Evolutionary conservation across 2,797 vertebrate species (phyloP), one percentile per base, ranked within the genome.

Genomic region (Silurus lanzhouensis): DNA sequence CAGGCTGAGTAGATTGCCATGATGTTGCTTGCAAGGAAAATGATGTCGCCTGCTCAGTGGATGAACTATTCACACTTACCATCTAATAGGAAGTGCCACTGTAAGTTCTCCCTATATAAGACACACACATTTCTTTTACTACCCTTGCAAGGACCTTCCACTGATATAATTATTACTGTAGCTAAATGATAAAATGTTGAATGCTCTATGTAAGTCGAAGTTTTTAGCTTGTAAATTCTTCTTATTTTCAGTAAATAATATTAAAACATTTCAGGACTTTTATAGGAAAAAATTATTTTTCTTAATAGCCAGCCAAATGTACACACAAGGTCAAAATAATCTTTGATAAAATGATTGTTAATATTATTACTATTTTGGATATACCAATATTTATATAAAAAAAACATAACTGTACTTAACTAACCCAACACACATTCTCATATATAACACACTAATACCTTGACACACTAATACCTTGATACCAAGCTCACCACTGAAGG

Each of bases 11-110:
- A 87, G 90, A 90, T 83, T 86, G 76, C 83, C 88, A 83, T 84
- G 90, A 88, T 91, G 89, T 90, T 92, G 91, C 90, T 91, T 90
- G 88, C 88, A 87, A 91, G 87, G 91, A 91, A 92, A 93, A 93
- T 90, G 90, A 93, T 89, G 90, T 86, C 85, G 38, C 44, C 72
- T 74, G 80, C 81, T 84, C 88, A 84, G 77, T 88, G 67, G 84
- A 81, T 81, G 84, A 90, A 44, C 84, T 71, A 14, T 78, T 84
- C 78, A 86, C 79, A 90, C 87, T 78, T 68, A 83, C 76, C 66
- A 88, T 75, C 87, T 82, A 74, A 87, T 46, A 90, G 88, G 83
- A 44, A 91, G 20, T 48, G 22, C 48, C 44, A 64, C 61, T 46
- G 31, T 61, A 31, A 22, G 57, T 79, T 74, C 79, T 58, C 48